phyloP scores from a whole-genome alignment of 2,113 vertebrate species.

The Puma concolor region DNA sequence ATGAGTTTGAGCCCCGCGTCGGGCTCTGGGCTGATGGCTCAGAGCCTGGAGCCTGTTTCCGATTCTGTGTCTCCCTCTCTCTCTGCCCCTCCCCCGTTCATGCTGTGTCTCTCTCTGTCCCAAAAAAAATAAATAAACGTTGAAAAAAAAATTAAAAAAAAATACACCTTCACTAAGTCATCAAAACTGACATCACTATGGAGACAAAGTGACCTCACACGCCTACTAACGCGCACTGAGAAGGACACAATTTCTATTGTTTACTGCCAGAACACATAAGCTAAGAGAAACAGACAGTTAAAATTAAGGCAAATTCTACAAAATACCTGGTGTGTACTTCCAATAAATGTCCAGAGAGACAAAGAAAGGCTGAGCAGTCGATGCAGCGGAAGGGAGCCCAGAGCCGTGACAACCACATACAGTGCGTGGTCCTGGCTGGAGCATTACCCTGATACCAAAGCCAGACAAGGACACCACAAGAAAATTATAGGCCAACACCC shows the following conservation, averaged over 20 bases:
- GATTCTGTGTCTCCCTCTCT: no score
- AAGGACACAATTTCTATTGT: not conserved
- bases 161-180: not conserved
- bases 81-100: no score
- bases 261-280: not conserved
- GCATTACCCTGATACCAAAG: not conserved
- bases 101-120: no score
- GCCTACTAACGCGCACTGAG: not conserved
- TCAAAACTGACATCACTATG: not conserved
- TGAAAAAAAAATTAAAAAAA: not conserved
- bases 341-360: not conserved
- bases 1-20: no score
- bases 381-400: not conserved
- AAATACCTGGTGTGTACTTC: not conserved
- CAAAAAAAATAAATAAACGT: no score
- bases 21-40: no score
- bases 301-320: not conserved
- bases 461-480: not conserved
- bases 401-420: not conserved
- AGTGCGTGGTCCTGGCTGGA: not conserved
- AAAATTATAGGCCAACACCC: not conserved
- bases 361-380: not conserved
- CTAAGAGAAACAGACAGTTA: not conserved
- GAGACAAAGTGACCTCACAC: not conserved
- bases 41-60: no score